A percentile compares a stretch with the other conserved stretches of the same genome.
Conservation (phyloP, 2,797 vertebrate species). For the Pogonophryne albipinna region DNA sequence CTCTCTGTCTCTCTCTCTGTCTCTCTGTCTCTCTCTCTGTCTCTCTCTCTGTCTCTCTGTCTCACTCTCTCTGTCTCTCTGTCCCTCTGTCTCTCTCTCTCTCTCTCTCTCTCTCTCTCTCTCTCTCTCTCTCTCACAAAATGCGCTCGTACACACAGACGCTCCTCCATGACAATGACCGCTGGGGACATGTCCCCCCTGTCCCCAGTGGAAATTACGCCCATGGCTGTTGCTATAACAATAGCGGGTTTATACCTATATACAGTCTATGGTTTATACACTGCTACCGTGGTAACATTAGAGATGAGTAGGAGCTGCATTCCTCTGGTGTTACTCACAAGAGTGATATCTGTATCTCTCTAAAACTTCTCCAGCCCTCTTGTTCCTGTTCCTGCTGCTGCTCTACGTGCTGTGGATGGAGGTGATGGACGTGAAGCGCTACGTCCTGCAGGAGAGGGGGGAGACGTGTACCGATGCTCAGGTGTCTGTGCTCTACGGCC, state of each 20-base stretch:
- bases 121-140: no score
- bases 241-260: conserved; percentile 69
- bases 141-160: no score
- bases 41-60: no score
- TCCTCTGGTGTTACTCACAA: conserved; percentile 46
- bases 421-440: conserved; percentile 86
- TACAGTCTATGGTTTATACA: conserved; percentile 74
- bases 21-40: no score
- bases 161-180: no score
- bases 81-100: no score
- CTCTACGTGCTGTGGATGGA: conserved; percentile 93
- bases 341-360: conserved; percentile 14
- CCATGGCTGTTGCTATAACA: conserved; percentile 43
- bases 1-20: no score
- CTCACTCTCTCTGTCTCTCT: no score
- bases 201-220: no score
- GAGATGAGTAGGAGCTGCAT: conserved; percentile 45
- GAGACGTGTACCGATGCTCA: conserved; percentile 71
- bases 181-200: no score
- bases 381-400: conserved; percentile 85
- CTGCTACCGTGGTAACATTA: conserved; percentile 40
- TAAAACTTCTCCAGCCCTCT: conserved; percentile 75
- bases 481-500: conserved; percentile 85
- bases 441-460: conserved; percentile 88
- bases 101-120: no score